Base-by-base conservation (phyloP, 2,888 invertebrate species). In the Orthonychiurus folsomi region DNA sequence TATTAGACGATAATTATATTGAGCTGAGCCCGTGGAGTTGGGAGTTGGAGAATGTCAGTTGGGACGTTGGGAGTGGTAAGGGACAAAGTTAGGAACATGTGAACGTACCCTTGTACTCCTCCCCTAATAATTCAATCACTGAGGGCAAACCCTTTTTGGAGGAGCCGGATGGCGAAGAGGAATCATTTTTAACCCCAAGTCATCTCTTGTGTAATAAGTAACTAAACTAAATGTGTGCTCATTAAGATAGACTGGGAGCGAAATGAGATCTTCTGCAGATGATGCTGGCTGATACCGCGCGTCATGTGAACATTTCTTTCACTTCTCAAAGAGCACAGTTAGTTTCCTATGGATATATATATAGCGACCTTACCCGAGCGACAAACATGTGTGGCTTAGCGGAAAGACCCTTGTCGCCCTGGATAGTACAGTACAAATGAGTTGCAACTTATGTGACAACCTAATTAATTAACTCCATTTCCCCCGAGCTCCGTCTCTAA, bases 381-480 rank as follows among this genome's bases (percentile, higher is more conserved):
- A n/a, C n/a, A n/a, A 37, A 5, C 37, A 15, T 37, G 15, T 37
- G 37, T 15, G 37, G 15, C 9, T 37, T 15, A 37, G 15, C 37
- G 5, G 5, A 15, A 15, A 37, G 37, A 37, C 37, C 37, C 37
- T 37, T 37, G 5, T 37, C 5, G 37, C 37, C 15, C 37, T 15
- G 15, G 37, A 37, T 37, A 37, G 37, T 15, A 28, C 57, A 64
- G 59, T 60, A 65, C 65, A 65, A 68, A 68, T 68, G 66, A 64
- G 68, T 64, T 62, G 48, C 63, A 61, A 64, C 64, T 64, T 66
- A 59, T 57, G 63, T 69, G 69, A 68, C 70, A 70, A 66, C 66
- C 68, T 67, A 68, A 70, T 70, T 70, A 70, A 70, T 70, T 68
- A 67, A 65, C 66, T 64, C 63, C 62, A 68, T 52, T 52, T 52